Conservation (phyloP, 2,113 vertebrate species). For the Takifugu flavidus region DNA sequence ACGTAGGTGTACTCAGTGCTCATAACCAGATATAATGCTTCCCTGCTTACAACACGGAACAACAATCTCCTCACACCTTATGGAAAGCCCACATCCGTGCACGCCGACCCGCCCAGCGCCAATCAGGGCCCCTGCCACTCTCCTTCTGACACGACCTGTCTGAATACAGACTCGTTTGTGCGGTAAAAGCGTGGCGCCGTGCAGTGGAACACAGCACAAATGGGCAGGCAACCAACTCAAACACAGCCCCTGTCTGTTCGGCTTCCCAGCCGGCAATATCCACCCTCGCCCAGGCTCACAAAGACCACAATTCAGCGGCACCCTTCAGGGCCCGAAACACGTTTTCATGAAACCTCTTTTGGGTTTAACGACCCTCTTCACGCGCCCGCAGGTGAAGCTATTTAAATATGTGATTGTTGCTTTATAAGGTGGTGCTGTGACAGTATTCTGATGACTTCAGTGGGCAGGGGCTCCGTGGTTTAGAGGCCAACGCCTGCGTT, state of each 20-base stretch:
- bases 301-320: constrained; percentile 71
- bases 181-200: constrained; percentile 35
- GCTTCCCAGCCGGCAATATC: constrained; percentile 57
- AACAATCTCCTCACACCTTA: constrained; percentile 41
- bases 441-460: constrained; percentile 54
- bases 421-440: constrained; percentile 48
- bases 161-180: constrained; percentile 46
- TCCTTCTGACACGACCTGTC: constrained; percentile 17
- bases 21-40: too few species aligned
- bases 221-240: constrained; percentile 65
- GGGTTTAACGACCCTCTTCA: constrained; percentile 44
- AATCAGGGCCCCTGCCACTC: constrained; percentile 25
- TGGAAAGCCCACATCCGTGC: constrained; percentile 36
- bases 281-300: constrained; percentile 62
- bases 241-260: constrained; percentile 65
- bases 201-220: constrained; percentile 48
- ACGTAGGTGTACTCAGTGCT: too few species aligned
- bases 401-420: constrained; percentile 36
- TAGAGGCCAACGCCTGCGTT: constrained; percentile 47
- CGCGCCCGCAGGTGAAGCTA: constrained; percentile 42
- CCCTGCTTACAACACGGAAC: constrained; percentile 20
- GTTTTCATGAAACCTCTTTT: constrained; percentile 53
- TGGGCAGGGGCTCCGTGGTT: constrained; percentile 30
- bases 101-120: constrained; percentile 38
- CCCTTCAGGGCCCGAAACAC: constrained; percentile 41